phyloP scores from a whole-genome alignment of 1,140 invertebrate species.

The Listronotus oregonensis region DNA sequence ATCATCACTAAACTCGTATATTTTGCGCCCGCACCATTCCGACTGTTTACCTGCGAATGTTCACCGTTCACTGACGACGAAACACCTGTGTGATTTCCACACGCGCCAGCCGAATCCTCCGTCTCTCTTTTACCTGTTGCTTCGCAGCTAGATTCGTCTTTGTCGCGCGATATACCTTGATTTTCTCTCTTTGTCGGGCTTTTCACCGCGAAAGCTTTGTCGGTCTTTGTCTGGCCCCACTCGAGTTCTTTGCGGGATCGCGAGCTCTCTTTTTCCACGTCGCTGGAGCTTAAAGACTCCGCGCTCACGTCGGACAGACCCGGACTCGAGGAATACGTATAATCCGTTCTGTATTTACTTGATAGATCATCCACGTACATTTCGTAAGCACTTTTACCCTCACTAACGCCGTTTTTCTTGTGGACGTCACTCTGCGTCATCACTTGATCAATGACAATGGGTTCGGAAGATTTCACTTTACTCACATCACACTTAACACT shows the following conservation, averaged over 20 bases:
- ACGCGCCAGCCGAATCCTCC: conserved; percentile 33
- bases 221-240: conserved; percentile 8
- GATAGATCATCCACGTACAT: conserved; percentile 5
- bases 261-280: conserved; percentile 42
- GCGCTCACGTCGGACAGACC: conserved; percentile 48
- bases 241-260: conserved; percentile 12
- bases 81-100: conserved; percentile 45
- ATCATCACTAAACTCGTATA: conserved; percentile 88
- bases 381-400: conserved; percentile 1
- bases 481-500: not conserved
- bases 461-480: not conserved
- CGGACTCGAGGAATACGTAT: conserved; percentile 46
- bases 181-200: conserved; percentile 23
- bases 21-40: conserved; percentile 61
- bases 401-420: not conserved
- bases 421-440: not conserved
- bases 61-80: conserved; percentile 27
- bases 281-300: conserved; percentile 49
- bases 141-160: conserved; percentile 32
- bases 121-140: conserved; percentile 39
- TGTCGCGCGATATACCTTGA: conserved; percentile 20
- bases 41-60: conserved; percentile 58
- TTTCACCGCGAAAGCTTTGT: conserved; percentile 19
- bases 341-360: conserved; percentile 27
- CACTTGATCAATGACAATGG: not conserved